Percentiles rank a stretch among this genome's conserved stretches.
Evolutionary conservation across 2,888 invertebrate species (phyloP).

Genomic region (Busseola fusca): DNA sequence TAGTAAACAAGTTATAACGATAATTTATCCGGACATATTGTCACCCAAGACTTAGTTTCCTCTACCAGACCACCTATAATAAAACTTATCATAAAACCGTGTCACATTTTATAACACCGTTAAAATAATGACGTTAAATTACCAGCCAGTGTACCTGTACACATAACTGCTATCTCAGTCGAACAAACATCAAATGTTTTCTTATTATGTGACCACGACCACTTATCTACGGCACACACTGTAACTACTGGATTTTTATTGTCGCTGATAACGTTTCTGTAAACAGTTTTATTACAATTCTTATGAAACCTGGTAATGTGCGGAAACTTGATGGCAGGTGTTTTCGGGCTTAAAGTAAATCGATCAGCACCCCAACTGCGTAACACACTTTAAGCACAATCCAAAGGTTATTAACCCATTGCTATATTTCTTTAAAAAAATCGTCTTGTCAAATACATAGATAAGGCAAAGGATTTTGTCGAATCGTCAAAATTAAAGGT

Average conservation of each 20-base stretch:
- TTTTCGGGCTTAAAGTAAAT: neutral
- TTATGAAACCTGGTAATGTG: slow-evolving; percentile 23
- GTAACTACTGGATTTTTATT: slow-evolving; percentile 72
- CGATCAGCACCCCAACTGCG: neutral
- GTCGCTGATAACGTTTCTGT: slow-evolving; percentile 69
- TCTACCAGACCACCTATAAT: slow-evolving; percentile 19
- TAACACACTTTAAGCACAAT: neutral
- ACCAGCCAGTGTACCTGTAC: slow-evolving; percentile 19
- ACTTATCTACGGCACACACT: slow-evolving; percentile 70
- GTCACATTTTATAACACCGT: slow-evolving; percentile 43
- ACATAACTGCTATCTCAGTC: slow-evolving; percentile 55
- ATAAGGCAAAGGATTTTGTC: neutral
- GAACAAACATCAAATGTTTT: slow-evolving; percentile 68
- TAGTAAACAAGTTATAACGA: neutral
- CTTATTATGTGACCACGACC: slow-evolving; percentile 46
- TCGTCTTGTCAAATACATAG: neutral
- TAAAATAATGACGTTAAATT: slow-evolving; percentile 46
- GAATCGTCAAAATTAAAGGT: neutral
- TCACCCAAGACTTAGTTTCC: slow-evolving; percentile 17
- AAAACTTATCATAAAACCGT: slow-evolving; percentile 29
- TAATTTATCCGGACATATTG: slow-evolving; percentile 9
- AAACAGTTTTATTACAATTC: slow-evolving; percentile 55
- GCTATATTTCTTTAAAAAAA: neutral
- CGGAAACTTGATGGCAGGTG: neutral
- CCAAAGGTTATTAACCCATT: neutral